phyloP scores from a whole-genome alignment of 2,888 invertebrate species.

The Phortica magna region DNA sequence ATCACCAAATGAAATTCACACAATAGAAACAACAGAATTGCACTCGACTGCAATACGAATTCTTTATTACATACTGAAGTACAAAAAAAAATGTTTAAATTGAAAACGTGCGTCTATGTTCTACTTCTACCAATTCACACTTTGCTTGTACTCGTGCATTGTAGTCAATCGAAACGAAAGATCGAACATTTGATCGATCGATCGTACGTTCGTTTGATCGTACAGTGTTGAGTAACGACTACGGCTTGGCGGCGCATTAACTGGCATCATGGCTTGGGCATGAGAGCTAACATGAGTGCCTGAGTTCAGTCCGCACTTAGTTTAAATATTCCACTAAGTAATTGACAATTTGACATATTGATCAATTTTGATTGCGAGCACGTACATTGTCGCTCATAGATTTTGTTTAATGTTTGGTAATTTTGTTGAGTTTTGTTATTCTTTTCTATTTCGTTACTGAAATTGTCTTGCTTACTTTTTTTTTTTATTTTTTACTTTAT shows the following conservation, averaged over 20 bases:
- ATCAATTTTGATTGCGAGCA: conserved; percentile 63
- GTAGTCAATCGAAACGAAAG: background rate
- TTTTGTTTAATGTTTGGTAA: conserved; percentile 34
- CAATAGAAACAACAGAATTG: conserved; percentile 10
- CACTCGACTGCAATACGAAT: background rate
- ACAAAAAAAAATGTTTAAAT: background rate
- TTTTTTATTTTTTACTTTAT: background rate
- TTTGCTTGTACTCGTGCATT: conserved; percentile 7
- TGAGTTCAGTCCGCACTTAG: background rate
- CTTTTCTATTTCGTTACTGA: conserved; percentile 6
- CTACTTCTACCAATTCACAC: conserved; percentile 17
- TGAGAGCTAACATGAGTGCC: background rate
- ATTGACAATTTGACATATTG: conserved; percentile 65
- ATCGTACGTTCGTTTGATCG: background rate
- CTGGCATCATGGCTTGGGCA: conserved; percentile 1
- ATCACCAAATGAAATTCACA: background rate
- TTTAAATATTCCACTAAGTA: conserved; percentile 44
- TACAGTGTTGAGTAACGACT: background rate
- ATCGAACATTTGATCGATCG: conserved; percentile 9
- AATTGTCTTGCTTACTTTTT: background rate
- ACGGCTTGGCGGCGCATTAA: conserved; percentile 10
- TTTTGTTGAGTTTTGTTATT: background rate
- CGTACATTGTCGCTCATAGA: conserved; percentile 50
- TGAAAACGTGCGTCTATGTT: background rate
- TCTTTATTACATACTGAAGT: background rate